Percentiles rank a stretch among this genome's conserved stretches.
phyloP scores from a whole-genome alignment of 1,140 invertebrate genomes.

The Calephelis virginiensis region DNA sequence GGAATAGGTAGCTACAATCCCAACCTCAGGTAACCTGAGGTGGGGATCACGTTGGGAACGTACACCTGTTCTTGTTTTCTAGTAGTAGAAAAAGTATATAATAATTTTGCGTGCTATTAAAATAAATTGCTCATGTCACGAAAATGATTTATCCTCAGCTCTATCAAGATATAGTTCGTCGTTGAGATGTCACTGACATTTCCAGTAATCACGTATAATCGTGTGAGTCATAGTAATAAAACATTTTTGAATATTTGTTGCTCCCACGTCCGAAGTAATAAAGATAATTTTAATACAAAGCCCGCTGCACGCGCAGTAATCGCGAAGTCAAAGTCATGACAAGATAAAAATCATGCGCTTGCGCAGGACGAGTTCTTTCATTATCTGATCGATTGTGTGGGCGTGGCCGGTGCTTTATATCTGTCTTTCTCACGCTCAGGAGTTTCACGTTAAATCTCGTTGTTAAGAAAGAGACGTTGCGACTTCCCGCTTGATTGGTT shows the following conservation, averaged over 20 bases:
- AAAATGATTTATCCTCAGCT: background rate
- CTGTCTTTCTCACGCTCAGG: conserved; percentile 38
- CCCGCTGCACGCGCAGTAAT: conserved; percentile 45
- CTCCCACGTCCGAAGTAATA: conserved; percentile 62
- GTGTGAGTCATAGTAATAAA: conserved; percentile 50
- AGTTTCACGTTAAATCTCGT: background rate
- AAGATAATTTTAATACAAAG: conserved; percentile 70
- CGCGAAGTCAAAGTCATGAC: conserved; percentile 54
- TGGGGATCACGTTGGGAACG: no score
- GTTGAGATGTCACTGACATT: conserved; percentile 34
- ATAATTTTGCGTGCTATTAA: no score
- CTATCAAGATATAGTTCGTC: conserved; percentile 29
- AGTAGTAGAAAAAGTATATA: no score
- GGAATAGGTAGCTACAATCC: no score
- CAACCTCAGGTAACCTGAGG: no score
- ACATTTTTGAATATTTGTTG: conserved; percentile 49
- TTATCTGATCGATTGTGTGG: conserved; percentile 65
- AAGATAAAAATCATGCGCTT: conserved; percentile 64
- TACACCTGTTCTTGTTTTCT: no score
- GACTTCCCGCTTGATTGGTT: conserved; percentile 58
- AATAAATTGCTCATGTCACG: background rate
- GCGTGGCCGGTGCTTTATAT: conserved; percentile 49
- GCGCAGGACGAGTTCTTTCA: conserved; percentile 49
- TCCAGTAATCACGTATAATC: conserved; percentile 35
- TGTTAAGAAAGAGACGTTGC: conserved; percentile 38